Conservation (phyloP, 2,797 vertebrate genomes). For the Neomorphus geoffroyi region DNA sequence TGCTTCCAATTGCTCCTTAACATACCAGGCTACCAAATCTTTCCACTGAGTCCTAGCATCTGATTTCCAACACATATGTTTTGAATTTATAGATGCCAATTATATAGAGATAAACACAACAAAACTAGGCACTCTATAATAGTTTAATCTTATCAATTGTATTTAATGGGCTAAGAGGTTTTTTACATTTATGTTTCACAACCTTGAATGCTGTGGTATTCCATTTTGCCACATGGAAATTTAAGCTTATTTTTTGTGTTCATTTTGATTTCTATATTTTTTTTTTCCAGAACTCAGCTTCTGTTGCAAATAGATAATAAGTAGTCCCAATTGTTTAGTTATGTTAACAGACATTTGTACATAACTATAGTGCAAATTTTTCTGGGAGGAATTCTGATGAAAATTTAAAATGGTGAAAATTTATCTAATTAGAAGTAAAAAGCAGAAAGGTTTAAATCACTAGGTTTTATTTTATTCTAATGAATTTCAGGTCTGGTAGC, state of each 20-base stretch:
- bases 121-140: background rate
- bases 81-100: background rate
- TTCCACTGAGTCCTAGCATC: background rate
- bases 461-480: background rate
- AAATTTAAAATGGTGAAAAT: background rate
- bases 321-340: background rate
- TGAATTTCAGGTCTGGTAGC: background rate
- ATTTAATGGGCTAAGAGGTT: background rate
- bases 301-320: background rate
- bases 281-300: background rate
- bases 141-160: background rate
- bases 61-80: background rate
- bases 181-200: background rate
- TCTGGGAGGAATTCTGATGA: background rate
- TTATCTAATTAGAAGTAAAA: conserved; percentile 21
- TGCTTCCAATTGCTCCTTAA: background rate
- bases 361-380: background rate
- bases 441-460: background rate
- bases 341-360: conserved; percentile 25
- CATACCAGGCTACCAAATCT: background rate
- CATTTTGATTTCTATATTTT: background rate
- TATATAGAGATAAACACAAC: background rate
- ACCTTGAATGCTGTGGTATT: background rate
- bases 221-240: background rate
- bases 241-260: background rate